phyloP scores from a whole-genome alignment of 2,113 vertebrate species.

The Tyrannus savana region DNA sequence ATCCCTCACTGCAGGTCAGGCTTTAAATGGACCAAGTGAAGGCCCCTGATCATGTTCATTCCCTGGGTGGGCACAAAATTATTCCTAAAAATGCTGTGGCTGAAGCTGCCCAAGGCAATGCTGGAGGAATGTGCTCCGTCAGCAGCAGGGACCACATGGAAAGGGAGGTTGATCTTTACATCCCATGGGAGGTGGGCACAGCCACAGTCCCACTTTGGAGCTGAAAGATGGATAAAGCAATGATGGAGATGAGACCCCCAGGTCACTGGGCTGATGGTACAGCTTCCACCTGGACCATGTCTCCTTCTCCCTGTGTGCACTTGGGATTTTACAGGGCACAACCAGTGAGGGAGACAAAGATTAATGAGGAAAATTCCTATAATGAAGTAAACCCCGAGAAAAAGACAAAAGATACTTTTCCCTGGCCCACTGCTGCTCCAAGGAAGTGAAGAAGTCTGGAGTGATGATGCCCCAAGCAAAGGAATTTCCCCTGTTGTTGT shows the following conservation, averaged over 20 bases:
- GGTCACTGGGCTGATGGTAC: too few species aligned
- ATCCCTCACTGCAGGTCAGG: too few species aligned
- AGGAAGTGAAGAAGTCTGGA: not conserved
- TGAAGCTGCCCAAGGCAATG: not conserved
- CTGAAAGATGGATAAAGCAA: not conserved
- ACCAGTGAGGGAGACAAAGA: not conserved
- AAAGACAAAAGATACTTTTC: not conserved
- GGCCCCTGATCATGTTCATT: not conserved
- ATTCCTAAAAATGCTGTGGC: too few species aligned
- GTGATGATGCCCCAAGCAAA: not conserved
- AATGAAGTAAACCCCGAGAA: not conserved
- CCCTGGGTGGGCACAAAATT: not conserved
- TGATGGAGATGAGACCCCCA: not conserved
- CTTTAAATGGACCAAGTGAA: not conserved
- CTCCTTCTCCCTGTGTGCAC: not conserved
- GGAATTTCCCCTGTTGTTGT: not conserved
- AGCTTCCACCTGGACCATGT: not conserved
- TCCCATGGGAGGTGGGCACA: not conserved
- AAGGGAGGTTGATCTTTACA: not conserved
- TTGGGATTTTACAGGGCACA: rapidly evolving
- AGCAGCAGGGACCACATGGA: not conserved
- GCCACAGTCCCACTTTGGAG: not conserved
- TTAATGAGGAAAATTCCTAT: not conserved
- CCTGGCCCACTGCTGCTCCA: not conserved
- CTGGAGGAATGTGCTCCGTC: not conserved